Evolutionary conservation across 2,797 vertebrate species (phyloP).

Genomic region (Sebastolobus altivelis): DNA sequence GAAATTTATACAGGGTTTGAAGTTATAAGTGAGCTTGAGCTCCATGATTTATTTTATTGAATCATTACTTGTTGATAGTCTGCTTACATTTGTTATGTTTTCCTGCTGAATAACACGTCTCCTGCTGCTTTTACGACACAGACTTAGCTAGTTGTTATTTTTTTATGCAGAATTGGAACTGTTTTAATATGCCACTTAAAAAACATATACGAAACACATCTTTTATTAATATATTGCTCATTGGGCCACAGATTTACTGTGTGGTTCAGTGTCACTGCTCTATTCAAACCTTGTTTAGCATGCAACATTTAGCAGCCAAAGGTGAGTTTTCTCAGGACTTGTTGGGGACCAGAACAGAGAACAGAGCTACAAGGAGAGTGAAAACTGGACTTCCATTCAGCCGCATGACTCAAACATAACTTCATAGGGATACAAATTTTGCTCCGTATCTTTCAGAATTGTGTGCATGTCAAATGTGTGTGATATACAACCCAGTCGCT

Average conservation of each 20-base stretch:
- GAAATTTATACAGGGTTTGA: not conserved
- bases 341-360: too few relatives aligned
- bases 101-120: not conserved
- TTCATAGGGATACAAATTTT: not conserved
- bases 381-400: too few relatives aligned
- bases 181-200: not conserved
- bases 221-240: not conserved
- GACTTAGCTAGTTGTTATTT: not conserved
- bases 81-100: not conserved
- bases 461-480: too few relatives aligned
- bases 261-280: not conserved
- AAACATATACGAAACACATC: not conserved
- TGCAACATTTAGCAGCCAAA: not conserved
- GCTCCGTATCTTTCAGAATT: too few relatives aligned
- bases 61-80: not conserved
- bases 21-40: conserved; percentile 1
- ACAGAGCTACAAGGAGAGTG: too few relatives aligned
- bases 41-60: not conserved
- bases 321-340: too few relatives aligned
- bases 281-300: not conserved
- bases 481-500: too few relatives aligned
- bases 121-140: not conserved
- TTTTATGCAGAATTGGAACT: not conserved
- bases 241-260: not conserved
- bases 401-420: not conserved